Base-by-base conservation (phyloP, 2,113 vertebrate species). In the Galemys pyrenaicus region DNA sequence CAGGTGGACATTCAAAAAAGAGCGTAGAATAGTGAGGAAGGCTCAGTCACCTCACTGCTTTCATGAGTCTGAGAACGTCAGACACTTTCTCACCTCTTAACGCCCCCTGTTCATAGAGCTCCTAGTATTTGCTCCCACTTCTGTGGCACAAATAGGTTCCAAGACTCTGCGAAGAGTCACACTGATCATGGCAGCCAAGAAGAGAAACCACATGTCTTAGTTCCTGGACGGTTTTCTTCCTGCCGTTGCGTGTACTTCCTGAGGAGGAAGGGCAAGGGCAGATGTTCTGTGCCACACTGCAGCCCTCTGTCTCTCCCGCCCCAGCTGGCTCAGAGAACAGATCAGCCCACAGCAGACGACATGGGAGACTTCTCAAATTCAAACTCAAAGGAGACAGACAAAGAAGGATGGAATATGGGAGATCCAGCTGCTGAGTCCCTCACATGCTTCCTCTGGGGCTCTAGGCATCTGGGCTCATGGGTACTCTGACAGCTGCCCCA, bases 331-430 rank as follows among this genome's bases (percentile, higher is more conserved):
- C 49, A n/a, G 37, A 92, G 37, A 85, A 92, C 41, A 93, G n/a
- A 86, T 78, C 62, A 32, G 8, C 46, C 46, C 44, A 19, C 28
- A 60, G 41, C 32, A 85, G 67, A 20, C 86, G 90, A 35, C 30
- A 13, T 58, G 4, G 20, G 19, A 74, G 35, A 26, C 26, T 91
- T 73, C 70, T 77, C 91, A 74, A 32, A 78, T 46, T 82, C 68
- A 89, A 95, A n/a, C 54, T 80, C 79, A 79, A 86, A 94, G 49
- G 58, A 75, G 28, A 46, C 9, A 80, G 74, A 17, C 32, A 71
- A 56, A 71, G 54, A n/a, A 80, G 24, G 46, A 56, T 6, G 16
- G 28, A 30, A 4, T 79, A 11, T 78, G 37, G 24, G 41, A 9
- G 37, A 4, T 44, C 62, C 75, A 67, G 85, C 46, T 15, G 15